phyloP scores from a whole-genome alignment of 2,797 vertebrate species.

The Lerista edwardsae region DNA sequence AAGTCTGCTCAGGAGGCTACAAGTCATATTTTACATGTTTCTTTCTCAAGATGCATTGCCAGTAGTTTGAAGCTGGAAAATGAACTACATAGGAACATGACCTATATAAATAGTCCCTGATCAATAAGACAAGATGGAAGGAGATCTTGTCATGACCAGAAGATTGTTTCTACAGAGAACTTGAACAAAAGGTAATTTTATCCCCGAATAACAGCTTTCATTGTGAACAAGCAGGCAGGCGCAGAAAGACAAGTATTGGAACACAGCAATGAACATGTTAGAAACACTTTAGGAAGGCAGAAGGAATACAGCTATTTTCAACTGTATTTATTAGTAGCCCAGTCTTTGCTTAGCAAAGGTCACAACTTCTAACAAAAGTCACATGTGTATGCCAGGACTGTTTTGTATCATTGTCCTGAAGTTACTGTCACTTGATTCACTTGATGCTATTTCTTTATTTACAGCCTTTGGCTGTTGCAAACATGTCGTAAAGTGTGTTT shows the following conservation, averaged over 20 bases:
- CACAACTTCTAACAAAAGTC: not conserved
- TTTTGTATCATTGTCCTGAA: not conserved
- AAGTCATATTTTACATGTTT: conserved; percentile 30
- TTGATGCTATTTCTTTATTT: not conserved
- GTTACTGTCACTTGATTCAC: too few species aligned
- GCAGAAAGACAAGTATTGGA: not conserved
- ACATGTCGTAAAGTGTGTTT: too few species aligned
- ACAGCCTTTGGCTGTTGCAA: too few species aligned
- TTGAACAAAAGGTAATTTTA: conserved; percentile 43
- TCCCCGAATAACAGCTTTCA: conserved; percentile 47
- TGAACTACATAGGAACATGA: conserved; percentile 33
- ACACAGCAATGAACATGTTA: not conserved
- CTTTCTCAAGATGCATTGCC: conserved; percentile 24
- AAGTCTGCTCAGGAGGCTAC: not conserved
- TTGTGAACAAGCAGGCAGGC: conserved; percentile 2
- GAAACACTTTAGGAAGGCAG: not conserved
- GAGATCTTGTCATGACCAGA: conserved; percentile 14
- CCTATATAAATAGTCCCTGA: conserved; percentile 40
- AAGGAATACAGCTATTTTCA: not conserved
- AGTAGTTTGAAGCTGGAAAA: conserved; percentile 13
- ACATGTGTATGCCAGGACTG: not conserved
- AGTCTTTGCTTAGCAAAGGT: not conserved
- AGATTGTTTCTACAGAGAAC: conserved; percentile 45
- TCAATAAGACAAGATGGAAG: conserved; percentile 45
- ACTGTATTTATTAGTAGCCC: not conserved